Evolutionary conservation across 2,797 vertebrate genomes (phyloP).

Genomic region (Xerus rutilus): DNA sequence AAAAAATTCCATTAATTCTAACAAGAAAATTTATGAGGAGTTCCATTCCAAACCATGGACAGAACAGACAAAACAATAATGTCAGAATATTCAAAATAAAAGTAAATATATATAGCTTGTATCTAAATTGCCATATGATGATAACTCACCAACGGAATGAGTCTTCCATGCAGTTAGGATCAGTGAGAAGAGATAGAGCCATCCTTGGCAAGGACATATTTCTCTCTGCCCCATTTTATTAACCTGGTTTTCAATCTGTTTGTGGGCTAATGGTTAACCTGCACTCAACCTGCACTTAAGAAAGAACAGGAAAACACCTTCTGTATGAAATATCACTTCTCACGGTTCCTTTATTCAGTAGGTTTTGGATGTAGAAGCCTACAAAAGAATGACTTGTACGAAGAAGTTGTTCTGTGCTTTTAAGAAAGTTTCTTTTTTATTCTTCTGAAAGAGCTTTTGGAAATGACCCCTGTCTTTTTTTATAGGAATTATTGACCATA

Average conservation of each 20-base stretch:
- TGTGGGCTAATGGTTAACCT: not conserved
- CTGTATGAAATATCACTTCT: conserved; percentile 3
- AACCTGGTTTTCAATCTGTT: not conserved
- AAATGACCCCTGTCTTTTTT: not conserved
- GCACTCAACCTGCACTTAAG: not conserved
- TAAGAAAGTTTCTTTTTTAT: not conserved
- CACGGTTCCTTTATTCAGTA: not conserved
- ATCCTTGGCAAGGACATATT: not conserved
- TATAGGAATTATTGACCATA: conserved; percentile 26
- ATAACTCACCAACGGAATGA: not conserved
- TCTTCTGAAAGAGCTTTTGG: not conserved
- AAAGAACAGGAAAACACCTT: not conserved
- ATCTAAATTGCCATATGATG: conserved; percentile 17
- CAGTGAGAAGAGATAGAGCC: not conserved
- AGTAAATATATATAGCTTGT: not conserved
- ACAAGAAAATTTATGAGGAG: not conserved
- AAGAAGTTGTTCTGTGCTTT: not conserved
- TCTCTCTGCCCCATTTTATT: not conserved
- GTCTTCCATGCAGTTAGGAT: not conserved
- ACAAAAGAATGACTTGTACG: not conserved
- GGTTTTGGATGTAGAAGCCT: not conserved
- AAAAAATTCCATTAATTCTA: not conserved
- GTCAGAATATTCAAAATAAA: not conserved
- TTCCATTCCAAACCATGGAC: not conserved
- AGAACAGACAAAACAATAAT: conserved; percentile 29